A percentile compares a stretch with the other conserved stretches of the same genome.
Evolutionary conservation across 2,888 invertebrate species (phyloP).

Genomic region (Meiosimyza platycephala): DNA sequence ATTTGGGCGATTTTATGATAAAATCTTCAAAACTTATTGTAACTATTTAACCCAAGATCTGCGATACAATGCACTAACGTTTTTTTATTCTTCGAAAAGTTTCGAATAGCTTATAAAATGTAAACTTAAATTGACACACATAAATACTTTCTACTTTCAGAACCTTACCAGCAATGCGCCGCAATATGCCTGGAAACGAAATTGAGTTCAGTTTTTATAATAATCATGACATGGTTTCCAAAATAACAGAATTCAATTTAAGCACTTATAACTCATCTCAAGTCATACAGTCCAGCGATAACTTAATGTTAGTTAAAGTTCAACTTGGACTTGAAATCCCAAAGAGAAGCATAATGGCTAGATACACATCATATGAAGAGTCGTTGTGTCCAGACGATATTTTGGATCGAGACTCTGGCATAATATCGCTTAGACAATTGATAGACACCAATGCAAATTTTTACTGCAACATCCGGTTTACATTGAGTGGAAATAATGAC

Average conservation of each 20-base stretch:
- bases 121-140: too few species aligned
- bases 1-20: too few species aligned
- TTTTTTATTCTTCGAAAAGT: too few species aligned
- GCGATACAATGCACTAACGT: too few species aligned
- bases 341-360: slow-evolving; percentile 76
- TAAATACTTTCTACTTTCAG: too few species aligned
- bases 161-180: too few species aligned
- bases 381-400: slow-evolving; percentile 69
- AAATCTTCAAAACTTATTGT: too few species aligned
- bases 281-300: slow-evolving; percentile 74
- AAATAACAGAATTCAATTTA: slow-evolving; percentile 63
- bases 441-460: slow-evolving; percentile 40
- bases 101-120: too few species aligned
- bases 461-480: slow-evolving; percentile 51
- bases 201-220: slow-evolving; percentile 50
- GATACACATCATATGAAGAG: slow-evolving; percentile 74
- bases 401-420: slow-evolving; percentile 59
- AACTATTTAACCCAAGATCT: too few species aligned
- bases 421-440: slow-evolving; percentile 54
- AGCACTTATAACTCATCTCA: slow-evolving; percentile 58
- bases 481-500: slow-evolving; percentile 38
- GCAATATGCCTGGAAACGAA: too few species aligned
- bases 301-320: slow-evolving; percentile 73
- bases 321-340: slow-evolving; percentile 46
- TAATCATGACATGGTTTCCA: slow-evolving; percentile 46